Evolutionary conservation across 2,888 invertebrate genomes (phyloP), one percentile per base, ranked within the genome.

Genomic region (Harpalus rubripes): DNA sequence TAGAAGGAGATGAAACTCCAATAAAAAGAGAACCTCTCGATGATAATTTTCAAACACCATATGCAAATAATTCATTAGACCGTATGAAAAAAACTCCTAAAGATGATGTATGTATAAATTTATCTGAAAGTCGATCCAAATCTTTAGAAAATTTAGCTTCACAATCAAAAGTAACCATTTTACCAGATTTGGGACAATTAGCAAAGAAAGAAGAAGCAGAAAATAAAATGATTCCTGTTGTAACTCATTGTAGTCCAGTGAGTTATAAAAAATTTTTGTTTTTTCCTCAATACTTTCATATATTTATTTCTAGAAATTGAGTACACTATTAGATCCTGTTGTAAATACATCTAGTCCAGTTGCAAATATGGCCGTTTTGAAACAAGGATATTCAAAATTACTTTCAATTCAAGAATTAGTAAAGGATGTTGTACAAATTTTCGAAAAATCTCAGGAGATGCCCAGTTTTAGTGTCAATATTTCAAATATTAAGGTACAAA

Each of bases 321-420:
- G 12, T 65, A 32, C 26, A 12, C 26, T 32, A 32, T 10, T 32
- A 32, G 26, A 65, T 7, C 61, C 61, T 7, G 7, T 22, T 58
- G 15, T 58, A 58, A 58, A 58, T 58, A 58, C 16, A 41, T 72
- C 72, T n/a, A 68, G 68, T 68, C 39, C 68, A 39, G 68, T 39
- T 32, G 68, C 39, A 39, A 16, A 68, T 68, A 68, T 61, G 18
- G 22, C 22, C 22, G 8, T 68, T 68, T 68, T 68, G 15, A n/a
- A 68, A 32, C 32, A 32, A 32, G 68, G 68, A 12, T 68, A 39
- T 15, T 12, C 32, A 32, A 39, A 68, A 68, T 68, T 72, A 41
- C 18, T 72, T 0, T 72, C 41, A 15, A 16, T 72, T 0, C 72
- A 39, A 41, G 41, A 72, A 41, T 8, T 16, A 10, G 72, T 72